Percentiles rank a stretch among this genome's conserved stretches.
Evolutionary conservation across 2,888 invertebrate species (phyloP).

Genomic region (Eristalinus sepulchralis): DNA sequence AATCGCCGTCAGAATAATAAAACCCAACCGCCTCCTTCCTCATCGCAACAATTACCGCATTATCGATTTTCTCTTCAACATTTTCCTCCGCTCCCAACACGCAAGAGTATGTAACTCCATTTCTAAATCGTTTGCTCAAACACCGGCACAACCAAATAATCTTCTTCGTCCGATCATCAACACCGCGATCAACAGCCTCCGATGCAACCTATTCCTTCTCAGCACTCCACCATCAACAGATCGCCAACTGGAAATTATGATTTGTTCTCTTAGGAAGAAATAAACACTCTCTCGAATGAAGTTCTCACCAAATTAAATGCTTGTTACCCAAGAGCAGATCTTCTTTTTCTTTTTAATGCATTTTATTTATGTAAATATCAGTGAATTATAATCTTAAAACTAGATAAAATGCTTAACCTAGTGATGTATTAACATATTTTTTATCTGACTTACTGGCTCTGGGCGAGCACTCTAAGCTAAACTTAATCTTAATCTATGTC

Average conservation of each 20-base stretch:
- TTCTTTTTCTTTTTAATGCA: too few species aligned
- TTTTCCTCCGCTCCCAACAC: neutral
- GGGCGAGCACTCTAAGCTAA: too few species aligned
- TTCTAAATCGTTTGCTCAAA: neutral
- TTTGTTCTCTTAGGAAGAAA: slow-evolving; percentile 5
- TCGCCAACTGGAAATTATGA: neutral
- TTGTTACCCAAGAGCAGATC: slow-evolving; percentile 5
- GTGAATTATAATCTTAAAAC: too few species aligned
- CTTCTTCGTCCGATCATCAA: neutral
- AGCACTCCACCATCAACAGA: neutral
- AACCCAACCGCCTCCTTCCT: neutral
- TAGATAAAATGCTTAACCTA: too few species aligned
- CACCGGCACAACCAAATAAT: neutral
- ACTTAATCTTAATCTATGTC: too few species aligned
- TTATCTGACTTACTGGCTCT: too few species aligned
- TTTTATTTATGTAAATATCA: too few species aligned
- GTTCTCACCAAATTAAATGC: slow-evolving; percentile 4
- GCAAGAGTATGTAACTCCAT: neutral
- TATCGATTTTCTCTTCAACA: neutral
- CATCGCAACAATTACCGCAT: too few species aligned
- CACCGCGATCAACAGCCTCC: neutral
- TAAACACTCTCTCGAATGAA: slow-evolving; percentile 10
- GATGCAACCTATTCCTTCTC: neutral
- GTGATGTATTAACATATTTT: too few species aligned
- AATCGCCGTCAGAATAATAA: neutral